Evolutionary conservation across 2,113 vertebrate species (phyloP), one percentile per base, ranked within the genome.

Genomic region (Dipodomys stephensi): DNA sequence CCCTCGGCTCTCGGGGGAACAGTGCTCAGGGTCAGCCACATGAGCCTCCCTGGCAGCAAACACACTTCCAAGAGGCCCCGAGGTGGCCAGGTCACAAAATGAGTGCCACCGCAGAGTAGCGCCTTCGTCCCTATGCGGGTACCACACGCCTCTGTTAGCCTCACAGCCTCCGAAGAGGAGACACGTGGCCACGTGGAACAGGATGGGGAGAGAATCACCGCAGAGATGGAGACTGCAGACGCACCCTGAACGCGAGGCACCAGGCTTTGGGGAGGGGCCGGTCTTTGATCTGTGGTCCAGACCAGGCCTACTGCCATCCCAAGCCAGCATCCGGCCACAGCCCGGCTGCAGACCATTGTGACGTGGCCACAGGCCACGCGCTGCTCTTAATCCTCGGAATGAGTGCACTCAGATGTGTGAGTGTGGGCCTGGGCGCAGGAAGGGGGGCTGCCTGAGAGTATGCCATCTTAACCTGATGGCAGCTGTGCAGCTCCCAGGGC

Each of bases 101-200:
- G 13, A 53, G 49, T 27, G 32, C 30, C 7, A n/a, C 23, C 1
- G 5, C 80, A 84, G 94, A 71, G 73, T 53, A 60, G 76, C 81
- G 46, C 25, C 57, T 77, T 19, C 10, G 5, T 18, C 23, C 9
- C 7, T 6, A 0, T 20, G 13, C 2, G 0, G 12, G 25, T 22
- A 25, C 4, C 80, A 35, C 9, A 19, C 46, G 53, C 35, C 28
- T 25, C 12, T 6, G 35, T 82, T 53, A 65, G 71, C 27, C 7
- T 19, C 35, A n/a, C 32, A 30, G 28, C 7, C 16, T 16, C 13
- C 1, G 49, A 62, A 28, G 83, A 23, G 10, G 0, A 9, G 16
- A 49, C 18, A 12, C 12, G 2, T 8, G 2, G 0, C 18, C n/a
- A 6, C 4, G 2, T 4, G 20, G 6, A 16, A n/a, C 4, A 19